phyloP scores from a whole-genome alignment of 1,140 invertebrate species.

The Contarinia nasturtii region DNA sequence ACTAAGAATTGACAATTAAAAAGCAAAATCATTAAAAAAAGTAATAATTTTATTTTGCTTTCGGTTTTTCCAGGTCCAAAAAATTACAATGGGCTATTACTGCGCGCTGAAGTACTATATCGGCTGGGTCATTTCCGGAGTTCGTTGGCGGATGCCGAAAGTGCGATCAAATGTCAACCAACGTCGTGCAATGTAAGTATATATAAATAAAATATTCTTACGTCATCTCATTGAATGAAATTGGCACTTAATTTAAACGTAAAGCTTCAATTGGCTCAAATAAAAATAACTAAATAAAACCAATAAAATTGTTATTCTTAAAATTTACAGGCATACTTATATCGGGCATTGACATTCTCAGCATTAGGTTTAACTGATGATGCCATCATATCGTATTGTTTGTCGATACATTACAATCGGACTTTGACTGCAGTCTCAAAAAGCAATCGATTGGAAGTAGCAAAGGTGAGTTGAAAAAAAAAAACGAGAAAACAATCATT shows the following conservation, averaged over 20 bases:
- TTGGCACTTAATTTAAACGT: not conserved
- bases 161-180: slow-evolving; percentile 40
- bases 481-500: no score
- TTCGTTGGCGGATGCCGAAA: slow-evolving; percentile 48
- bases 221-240: not conserved
- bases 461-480: slow-evolving; percentile 13
- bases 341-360: slow-evolving; percentile 39
- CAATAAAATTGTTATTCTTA: not conserved
- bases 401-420: slow-evolving; percentile 17
- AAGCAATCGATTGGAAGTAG: slow-evolving; percentile 21
- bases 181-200: slow-evolving; percentile 51
- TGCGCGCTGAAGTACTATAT: slow-evolving; percentile 43
- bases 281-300: not conserved
- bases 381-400: slow-evolving; percentile 39
- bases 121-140: slow-evolving; percentile 40
- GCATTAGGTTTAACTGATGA: slow-evolving; percentile 44
- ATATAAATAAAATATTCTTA: not conserved
- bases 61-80: slow-evolving; percentile 37
- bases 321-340: slow-evolving; percentile 38
- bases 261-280: not conserved
- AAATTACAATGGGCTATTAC: slow-evolving; percentile 46
- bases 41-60: not conserved
- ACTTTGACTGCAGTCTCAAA: not conserved
- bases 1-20: not conserved
- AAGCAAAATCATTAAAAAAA: not conserved